Conservation (phyloP, 1,140 invertebrate species). For the Drosophila pandora region DNA sequence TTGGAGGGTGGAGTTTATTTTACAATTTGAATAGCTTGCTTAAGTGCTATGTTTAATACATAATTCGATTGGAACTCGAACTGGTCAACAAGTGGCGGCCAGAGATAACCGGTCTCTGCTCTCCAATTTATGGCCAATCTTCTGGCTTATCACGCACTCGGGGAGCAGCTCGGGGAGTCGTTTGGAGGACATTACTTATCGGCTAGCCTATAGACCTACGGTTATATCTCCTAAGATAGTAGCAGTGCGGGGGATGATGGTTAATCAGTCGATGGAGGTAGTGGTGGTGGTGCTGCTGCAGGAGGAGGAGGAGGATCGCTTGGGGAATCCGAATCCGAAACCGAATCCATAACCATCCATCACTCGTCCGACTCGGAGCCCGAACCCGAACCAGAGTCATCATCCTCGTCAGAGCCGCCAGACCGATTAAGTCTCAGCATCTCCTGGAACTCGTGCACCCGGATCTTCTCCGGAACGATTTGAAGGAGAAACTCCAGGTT, state of each 20-base stretch:
- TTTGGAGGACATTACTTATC: slow-evolving; percentile 8
- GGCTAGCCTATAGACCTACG: slow-evolving; percentile 3
- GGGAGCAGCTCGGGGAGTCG: background rate
- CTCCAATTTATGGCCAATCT: background rate
- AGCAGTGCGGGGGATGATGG: background rate
- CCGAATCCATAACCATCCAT: background rate
- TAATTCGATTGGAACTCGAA: background rate
- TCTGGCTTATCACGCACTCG: background rate
- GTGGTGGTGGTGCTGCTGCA: background rate
- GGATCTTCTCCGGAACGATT: slow-evolving; percentile 81
- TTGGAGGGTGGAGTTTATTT: background rate
- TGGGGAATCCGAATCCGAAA: background rate
- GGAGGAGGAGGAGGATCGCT: slow-evolving; percentile 7
- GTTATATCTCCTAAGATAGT: background rate
- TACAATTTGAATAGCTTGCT: background rate
- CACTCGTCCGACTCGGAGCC: slow-evolving; percentile 26
- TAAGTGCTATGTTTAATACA: background rate
- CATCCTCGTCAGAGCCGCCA: slow-evolving; percentile 47
- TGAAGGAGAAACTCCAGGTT: slow-evolving; percentile 76
- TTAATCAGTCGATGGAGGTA: background rate
- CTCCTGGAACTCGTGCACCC: slow-evolving; percentile 75
- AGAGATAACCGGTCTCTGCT: background rate
- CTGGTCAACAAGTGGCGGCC: background rate
- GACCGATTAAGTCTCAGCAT: slow-evolving; percentile 66
- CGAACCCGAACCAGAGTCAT: slow-evolving; percentile 34